These are phyloP conservation scores for Adela reaumurella DNA, from an alignment of 2,888 invertebrate genomes.

Conservation along the genomic window DNA sequence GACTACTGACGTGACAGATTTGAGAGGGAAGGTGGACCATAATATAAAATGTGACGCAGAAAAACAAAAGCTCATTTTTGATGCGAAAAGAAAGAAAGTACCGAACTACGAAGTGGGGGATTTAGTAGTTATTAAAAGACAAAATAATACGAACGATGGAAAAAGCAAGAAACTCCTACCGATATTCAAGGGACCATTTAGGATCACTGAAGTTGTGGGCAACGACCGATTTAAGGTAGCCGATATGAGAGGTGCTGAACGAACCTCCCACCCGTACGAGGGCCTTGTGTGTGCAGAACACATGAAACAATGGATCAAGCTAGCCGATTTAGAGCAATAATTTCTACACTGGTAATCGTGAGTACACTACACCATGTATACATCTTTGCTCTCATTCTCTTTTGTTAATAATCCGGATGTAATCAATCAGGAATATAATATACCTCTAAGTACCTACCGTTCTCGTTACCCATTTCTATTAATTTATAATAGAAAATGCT, in stretches of 20 bases:
- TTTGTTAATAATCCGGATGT: too few relatives aligned
- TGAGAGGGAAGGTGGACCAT: constrained; percentile 4
- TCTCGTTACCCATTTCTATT: too few relatives aligned
- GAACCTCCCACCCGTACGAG: constrained; percentile 1
- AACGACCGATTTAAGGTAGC: constrained; percentile 7
- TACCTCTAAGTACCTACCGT: too few relatives aligned
- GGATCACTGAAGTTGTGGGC: constrained; percentile 6
- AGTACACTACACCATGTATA: too few relatives aligned
- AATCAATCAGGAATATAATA: too few relatives aligned
- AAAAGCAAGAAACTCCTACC: constrained; percentile 9
- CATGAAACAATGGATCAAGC: constrained; percentile 8
- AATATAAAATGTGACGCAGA: constrained; percentile 4
- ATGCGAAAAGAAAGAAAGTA: constrained; percentile 4
- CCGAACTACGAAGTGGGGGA: background rate
- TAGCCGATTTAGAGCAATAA: constrained; percentile 1
- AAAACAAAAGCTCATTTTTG: constrained; percentile 6
- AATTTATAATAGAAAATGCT: too few relatives aligned
- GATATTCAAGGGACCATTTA: constrained; percentile 9
- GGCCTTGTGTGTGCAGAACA: constrained; percentile 5
- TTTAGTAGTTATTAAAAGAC: constrained; percentile 6
- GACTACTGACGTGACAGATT: constrained; percentile 8
- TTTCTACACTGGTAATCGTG: background rate
- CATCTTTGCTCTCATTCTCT: too few relatives aligned
- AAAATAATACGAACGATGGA: constrained; percentile 8
- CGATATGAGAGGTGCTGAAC: constrained; percentile 8